phyloP scores from a whole-genome alignment of 2,888 invertebrate species.

The Himalopsyche tibetana region DNA sequence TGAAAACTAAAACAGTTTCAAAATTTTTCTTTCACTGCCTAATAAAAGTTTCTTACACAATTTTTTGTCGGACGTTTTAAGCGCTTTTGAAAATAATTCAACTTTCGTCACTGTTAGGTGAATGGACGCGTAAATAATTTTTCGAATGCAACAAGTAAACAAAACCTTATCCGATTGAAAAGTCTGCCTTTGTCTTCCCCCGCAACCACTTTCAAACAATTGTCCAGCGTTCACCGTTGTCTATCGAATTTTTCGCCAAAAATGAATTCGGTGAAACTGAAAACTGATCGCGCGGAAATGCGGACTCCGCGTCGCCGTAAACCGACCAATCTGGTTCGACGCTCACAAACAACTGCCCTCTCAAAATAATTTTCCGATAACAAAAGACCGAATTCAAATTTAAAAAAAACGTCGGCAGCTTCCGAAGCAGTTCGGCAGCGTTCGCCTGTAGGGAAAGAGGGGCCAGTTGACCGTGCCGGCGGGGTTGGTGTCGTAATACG shows the following conservation, averaged over 20 bases:
- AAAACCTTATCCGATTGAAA: background rate
- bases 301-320: conserved; percentile 12
- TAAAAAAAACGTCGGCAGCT: background rate
- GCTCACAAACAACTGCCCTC: conserved; percentile 21
- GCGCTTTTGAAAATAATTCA: background rate
- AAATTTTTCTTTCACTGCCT: background rate
- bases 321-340: conserved; percentile 1
- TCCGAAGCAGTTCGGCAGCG: background rate
- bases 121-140: background rate
- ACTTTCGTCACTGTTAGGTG: background rate
- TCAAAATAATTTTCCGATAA: background rate
- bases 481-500: conserved; percentile 4
- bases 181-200: background rate
- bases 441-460: background rate
- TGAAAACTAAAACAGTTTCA: background rate
- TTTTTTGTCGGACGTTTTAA: background rate
- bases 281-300: conserved; percentile 31
- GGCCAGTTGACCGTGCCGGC: conserved; percentile 22
- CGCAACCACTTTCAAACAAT: conserved; percentile 29
- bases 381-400: conserved; percentile 20
- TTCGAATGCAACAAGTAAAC: background rate
- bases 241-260: background rate
- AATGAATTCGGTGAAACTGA: background rate
- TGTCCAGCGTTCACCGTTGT: conserved; percentile 10
- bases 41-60: background rate